phyloP scores from a whole-genome alignment of 2,888 invertebrate species.

The Zygothrica quintamaculata region DNA sequence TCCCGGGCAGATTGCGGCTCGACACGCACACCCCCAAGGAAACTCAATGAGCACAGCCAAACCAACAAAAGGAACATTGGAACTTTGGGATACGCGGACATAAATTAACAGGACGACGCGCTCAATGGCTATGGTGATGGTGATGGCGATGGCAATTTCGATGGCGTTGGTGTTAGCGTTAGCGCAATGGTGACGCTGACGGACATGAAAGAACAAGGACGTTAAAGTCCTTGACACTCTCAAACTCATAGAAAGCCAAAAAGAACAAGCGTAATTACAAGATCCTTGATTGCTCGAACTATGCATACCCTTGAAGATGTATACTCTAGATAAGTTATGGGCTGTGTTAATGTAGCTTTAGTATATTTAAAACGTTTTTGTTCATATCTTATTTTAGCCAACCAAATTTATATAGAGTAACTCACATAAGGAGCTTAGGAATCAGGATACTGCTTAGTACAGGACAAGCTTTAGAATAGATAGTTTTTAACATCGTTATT shows the following conservation, averaged over 20 bases:
- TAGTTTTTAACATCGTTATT: too few relatives aligned
- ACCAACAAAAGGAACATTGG: constrained; percentile 4
- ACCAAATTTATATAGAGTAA: too few relatives aligned
- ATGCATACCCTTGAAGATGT: constrained; percentile 28
- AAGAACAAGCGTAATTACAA: constrained; percentile 1
- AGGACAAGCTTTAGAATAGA: too few relatives aligned
- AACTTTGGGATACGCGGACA: constrained; percentile 39
- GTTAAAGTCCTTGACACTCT: constrained; percentile 69
- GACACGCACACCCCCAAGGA: constrained; percentile 61
- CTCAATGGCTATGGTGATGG: constrained; percentile 30
- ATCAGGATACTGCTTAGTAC: too few relatives aligned
- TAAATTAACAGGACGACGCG: constrained; percentile 58
- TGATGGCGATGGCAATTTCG: constrained; percentile 18
- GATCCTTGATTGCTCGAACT: constrained; percentile 20
- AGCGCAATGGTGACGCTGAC: constrained; percentile 15
- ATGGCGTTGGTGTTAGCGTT: too few relatives aligned
- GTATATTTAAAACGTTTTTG: too few relatives aligned
- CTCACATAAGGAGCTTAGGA: too few relatives aligned
- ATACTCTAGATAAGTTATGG: too few relatives aligned
- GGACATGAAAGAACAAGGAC: constrained; percentile 20
- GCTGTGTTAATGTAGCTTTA: too few relatives aligned
- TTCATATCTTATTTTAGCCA: too few relatives aligned
- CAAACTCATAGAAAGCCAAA: constrained; percentile 27
- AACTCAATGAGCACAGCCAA: constrained; percentile 23
- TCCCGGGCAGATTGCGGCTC: constrained; percentile 70